Conservation (phyloP, 2,113 vertebrate genomes). For the Rhinoderma darwinii region DNA sequence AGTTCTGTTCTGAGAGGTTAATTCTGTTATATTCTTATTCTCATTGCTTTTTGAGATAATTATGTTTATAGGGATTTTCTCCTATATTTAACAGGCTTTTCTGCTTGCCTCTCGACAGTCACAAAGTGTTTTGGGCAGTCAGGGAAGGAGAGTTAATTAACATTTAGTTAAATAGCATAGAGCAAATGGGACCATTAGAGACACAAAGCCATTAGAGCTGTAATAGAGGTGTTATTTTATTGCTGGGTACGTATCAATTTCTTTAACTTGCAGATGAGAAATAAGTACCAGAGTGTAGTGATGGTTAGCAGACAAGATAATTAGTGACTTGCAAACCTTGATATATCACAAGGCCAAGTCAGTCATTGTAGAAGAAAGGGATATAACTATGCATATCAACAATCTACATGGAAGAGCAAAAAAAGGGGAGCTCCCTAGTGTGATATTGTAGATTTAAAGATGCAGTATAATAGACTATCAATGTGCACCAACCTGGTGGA, state of each 20-base stretch:
- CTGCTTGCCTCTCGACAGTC: slow-evolving; percentile 26
- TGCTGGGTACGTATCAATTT: slow-evolving; percentile 13
- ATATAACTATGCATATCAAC: neutral
- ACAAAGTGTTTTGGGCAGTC: slow-evolving; percentile 34
- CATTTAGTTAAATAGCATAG: slow-evolving; percentile 52
- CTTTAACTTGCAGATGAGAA: no score
- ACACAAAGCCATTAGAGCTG: slow-evolving; percentile 19
- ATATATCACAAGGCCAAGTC: neutral
- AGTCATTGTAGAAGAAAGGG: neutral
- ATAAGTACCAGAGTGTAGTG: neutral
- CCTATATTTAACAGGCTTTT: neutral
- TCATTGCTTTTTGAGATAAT: slow-evolving; percentile 8
- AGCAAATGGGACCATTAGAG: slow-evolving; percentile 45
- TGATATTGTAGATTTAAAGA: no score
- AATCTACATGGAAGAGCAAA: no score
- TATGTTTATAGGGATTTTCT: neutral
- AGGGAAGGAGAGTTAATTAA: slow-evolving; percentile 56
- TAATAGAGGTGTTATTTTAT: slow-evolving; percentile 40
- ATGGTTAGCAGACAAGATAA: neutral
- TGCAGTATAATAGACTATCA: no score
- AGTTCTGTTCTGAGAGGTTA: neutral
- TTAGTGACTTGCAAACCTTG: neutral
- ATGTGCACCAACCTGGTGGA: no score
- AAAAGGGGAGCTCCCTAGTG: no score
- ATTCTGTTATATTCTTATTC: neutral